A percentile compares a stretch with the other conserved stretches of the same genome.
Evolutionary conservation across 92 coral and sea anemone genomes (phyloP).

Genomic region (Palythoa grandis): DNA sequence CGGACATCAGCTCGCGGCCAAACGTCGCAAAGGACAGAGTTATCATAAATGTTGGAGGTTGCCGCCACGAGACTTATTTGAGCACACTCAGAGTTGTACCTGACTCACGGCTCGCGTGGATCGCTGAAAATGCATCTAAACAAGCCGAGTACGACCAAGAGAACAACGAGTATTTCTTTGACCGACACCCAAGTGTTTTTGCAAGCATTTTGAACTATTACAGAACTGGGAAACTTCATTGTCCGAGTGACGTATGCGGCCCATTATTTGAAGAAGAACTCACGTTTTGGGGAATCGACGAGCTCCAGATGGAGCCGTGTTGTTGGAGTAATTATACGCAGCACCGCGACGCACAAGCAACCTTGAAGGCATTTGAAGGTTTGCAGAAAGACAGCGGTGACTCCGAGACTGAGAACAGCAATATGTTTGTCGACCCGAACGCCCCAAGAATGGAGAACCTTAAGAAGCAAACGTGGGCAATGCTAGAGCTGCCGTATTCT

Average conservation of each 20-base stretch:
- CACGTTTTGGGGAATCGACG: constrained; percentile 98
- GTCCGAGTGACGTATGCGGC: constrained; percentile 98
- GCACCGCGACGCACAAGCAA: constrained; percentile 94
- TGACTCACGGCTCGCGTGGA: constrained; percentile 95
- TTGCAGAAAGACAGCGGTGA: constrained; percentile 83
- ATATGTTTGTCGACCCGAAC: constrained; percentile 53
- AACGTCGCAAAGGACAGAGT: constrained; percentile 83
- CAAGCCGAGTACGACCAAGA: constrained; percentile 91
- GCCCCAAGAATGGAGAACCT: constrained; percentile 43
- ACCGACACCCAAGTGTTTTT: constrained; percentile 96
- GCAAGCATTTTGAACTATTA: constrained; percentile 91
- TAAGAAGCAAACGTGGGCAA: constrained; percentile 80
- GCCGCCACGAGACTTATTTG: constrained; percentile 93
- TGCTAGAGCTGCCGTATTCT: constrained; percentile 93
- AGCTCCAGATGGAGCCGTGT: constrained; percentile 99
- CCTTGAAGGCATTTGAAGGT: constrained; percentile 92
- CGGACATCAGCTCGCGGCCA: constrained; percentile 67
- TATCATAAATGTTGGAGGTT: constrained; percentile 93
- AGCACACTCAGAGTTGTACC: constrained; percentile 96
- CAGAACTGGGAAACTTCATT: constrained; percentile 97
- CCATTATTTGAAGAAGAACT: constrained; percentile 98
- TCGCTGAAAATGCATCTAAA: constrained; percentile 94
- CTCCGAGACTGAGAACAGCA: constrained; percentile 77
- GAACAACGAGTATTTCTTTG: constrained; percentile 93
- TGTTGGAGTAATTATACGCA: constrained; percentile 99